Evolutionary conservation across 2,797 vertebrate species (phyloP).

Genomic region (Megaceryle alcyon): DNA sequence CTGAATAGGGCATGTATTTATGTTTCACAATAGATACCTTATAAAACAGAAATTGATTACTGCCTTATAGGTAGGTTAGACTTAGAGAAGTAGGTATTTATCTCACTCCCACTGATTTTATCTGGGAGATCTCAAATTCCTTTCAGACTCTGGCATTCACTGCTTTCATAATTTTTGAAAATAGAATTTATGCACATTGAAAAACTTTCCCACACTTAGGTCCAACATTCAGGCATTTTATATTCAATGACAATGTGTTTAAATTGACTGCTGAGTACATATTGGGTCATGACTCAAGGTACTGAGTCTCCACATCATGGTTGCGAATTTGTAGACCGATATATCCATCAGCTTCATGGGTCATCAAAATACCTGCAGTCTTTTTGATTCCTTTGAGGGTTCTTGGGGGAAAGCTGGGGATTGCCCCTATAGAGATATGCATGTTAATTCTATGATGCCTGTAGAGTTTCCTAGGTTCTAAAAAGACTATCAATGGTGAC

Average conservation of each 20-base stretch:
- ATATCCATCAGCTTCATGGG: not conserved
- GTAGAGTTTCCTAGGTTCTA: not conserved
- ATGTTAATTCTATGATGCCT: not conserved
- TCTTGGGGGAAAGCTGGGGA: fast-evolving
- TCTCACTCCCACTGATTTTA: not conserved
- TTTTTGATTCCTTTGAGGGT: not conserved
- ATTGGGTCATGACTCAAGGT: not conserved
- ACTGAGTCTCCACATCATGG: not conserved
- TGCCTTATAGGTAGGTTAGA: not conserved
- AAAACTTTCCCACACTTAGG: not conserved
- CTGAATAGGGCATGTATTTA: not conserved
- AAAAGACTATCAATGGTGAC: not conserved
- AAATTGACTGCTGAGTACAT: not conserved
- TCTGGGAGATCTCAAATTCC: not conserved
- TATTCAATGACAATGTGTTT: not conserved
- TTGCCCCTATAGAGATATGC: not conserved
- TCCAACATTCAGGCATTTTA: not conserved
- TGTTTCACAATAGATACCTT: not conserved
- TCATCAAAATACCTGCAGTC: not conserved
- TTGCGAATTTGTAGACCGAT: not conserved
- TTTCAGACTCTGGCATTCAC: not conserved
- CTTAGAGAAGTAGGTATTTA: not conserved
- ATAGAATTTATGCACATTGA: not conserved
- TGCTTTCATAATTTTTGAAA: not conserved
- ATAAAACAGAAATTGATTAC: not conserved